Percentiles rank a stretch among this genome's conserved stretches.
These are phyloP conservation scores for Etia nguti DNA, from an alignment of 2,113 vertebrate species.

Conservation along the genomic window DNA sequence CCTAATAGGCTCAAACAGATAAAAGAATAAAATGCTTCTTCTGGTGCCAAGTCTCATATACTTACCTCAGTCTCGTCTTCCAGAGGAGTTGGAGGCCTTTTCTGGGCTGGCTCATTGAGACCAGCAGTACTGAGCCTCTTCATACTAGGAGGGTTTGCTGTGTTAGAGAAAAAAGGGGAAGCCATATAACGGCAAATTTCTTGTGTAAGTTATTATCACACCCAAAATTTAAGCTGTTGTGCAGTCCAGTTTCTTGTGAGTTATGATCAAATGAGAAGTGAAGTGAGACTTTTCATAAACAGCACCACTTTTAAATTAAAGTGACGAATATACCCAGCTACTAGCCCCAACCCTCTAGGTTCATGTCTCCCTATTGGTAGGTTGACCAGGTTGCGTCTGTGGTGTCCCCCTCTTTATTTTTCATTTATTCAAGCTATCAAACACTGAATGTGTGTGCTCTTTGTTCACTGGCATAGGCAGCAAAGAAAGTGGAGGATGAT, in stretches of 20 bases:
- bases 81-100: constrained; percentile 45
- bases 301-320: not conserved
- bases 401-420: not conserved
- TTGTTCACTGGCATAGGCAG: constrained; percentile 28
- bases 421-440: not conserved
- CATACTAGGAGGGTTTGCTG: constrained; percentile 74
- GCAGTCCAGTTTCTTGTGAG: not conserved
- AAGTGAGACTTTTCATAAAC: not conserved
- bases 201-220: not conserved
- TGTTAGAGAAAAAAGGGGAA: constrained; percentile 12
- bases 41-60: not conserved
- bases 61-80: constrained; percentile 69
- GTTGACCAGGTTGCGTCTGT: not conserved
- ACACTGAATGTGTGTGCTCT: not conserved
- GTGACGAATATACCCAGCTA: not conserved
- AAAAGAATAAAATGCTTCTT: not conserved
- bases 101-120: constrained; percentile 61
- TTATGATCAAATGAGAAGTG: not conserved
- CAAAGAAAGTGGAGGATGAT: constrained; percentile 74
- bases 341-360: not conserved
- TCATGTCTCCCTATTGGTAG: not conserved
- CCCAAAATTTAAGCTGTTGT: not conserved
- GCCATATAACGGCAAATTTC: not conserved
- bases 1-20: not conserved
- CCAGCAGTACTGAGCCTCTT: constrained; percentile 69